Evolutionary conservation across 2,797 vertebrate species (phyloP).

Genomic region (Onychomys leucogaster): DNA sequence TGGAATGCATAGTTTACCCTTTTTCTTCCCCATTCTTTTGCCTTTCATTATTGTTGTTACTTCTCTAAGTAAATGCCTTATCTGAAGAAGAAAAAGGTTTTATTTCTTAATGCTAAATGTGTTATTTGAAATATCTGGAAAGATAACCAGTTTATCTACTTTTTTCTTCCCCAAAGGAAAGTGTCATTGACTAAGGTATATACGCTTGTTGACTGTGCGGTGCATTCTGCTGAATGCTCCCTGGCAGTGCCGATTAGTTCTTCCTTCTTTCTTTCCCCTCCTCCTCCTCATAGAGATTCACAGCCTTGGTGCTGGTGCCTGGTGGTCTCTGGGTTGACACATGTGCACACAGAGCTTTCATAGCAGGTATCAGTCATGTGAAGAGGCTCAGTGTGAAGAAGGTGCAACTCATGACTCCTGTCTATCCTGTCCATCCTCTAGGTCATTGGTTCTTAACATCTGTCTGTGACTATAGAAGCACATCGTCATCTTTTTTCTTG

Average conservation of each 20-base stretch:
- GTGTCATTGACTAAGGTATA: background rate
- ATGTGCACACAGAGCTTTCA: background rate
- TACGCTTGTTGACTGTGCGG: fast-evolving
- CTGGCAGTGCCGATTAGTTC: background rate
- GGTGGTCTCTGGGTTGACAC: background rate
- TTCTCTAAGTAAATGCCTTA: constrained; percentile 25
- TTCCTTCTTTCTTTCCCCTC: background rate
- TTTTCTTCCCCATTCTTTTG: constrained; percentile 20
- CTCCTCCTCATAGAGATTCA: background rate
- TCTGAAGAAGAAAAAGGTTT: background rate
- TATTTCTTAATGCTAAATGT: background rate
- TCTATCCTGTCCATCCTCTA: background rate
- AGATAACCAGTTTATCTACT: background rate
- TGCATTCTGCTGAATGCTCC: background rate
- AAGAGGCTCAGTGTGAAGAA: background rate
- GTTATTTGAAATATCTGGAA: background rate
- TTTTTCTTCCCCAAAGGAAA: background rate
- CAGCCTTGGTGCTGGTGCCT: fast-evolving
- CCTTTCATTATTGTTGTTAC: background rate
- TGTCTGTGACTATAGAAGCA: background rate
- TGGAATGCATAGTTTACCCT: background rate
- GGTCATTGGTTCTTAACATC: background rate
- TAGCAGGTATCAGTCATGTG: background rate
- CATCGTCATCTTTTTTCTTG: background rate
- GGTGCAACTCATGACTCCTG: background rate